A percentile compares a stretch with the other conserved stretches of the same genome.
phyloP scores from a whole-genome alignment of 2,888 invertebrate genomes.

The Pediacus dermestoides region DNA sequence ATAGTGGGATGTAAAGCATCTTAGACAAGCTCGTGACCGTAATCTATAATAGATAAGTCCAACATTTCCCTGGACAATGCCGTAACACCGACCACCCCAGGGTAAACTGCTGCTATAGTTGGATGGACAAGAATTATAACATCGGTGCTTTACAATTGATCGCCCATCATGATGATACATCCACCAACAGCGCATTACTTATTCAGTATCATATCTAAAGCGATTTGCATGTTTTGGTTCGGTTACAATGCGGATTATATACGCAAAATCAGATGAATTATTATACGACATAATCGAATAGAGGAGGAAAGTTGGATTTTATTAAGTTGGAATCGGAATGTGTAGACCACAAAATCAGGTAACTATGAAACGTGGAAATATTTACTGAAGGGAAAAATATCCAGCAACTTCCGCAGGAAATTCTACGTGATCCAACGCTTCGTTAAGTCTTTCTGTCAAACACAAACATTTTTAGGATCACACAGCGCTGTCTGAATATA shows the following conservation, averaged over 20 bases:
- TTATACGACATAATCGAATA: too few relatives aligned
- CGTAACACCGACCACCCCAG: conserved; percentile 1
- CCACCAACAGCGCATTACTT: too few relatives aligned
- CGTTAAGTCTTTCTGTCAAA: conserved; percentile 43
- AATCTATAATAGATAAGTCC: conserved; percentile 24
- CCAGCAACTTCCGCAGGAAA: conserved; percentile 33
- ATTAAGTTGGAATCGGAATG: too few relatives aligned
- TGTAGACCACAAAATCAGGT: conserved; percentile 28
- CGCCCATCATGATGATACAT: too few relatives aligned
- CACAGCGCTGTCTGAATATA: conserved; percentile 36
- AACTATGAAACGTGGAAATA: conserved; percentile 29
- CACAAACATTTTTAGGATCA: conserved; percentile 40
- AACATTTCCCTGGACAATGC: conserved; percentile 24
- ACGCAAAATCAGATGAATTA: too few relatives aligned
- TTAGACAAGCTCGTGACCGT: conserved; percentile 22
- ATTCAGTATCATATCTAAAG: conserved; percentile 1
- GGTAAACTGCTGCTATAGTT: conserved; percentile 6
- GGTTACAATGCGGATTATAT: conserved; percentile 1
- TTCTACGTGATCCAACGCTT: conserved; percentile 42
- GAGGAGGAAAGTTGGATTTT: too few relatives aligned
- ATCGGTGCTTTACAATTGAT: conserved; percentile 3
- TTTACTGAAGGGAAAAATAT: conserved; percentile 38
- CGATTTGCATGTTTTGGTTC: too few relatives aligned
- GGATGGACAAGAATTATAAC: conserved; percentile 16
- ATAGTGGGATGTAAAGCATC: conserved; percentile 26